Evolutionary conservation across 2,113 vertebrate genomes (phyloP), one percentile per base, ranked within the genome.

Genomic region (Phaetusa simplex): DNA sequence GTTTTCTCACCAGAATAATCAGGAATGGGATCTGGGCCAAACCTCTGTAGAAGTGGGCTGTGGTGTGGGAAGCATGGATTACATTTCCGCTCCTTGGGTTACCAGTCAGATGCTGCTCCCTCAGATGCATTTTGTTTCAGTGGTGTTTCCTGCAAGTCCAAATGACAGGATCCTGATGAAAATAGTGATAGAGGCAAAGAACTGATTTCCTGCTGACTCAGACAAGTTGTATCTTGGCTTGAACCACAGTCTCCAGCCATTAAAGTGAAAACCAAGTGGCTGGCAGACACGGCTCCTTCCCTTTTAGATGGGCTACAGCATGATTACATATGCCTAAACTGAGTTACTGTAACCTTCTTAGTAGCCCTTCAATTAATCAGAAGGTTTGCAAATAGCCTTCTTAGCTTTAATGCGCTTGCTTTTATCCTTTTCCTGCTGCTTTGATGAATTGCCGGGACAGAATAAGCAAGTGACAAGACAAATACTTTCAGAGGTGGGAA

Each of bases 61-160:
- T 2, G 8, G 2, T 42, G 11, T 67, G n/a, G 30, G 47, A 21
- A 4, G 17, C 61, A 61, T 0, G 0, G 29, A 20, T 30, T 43
- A 56, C 32, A 3, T 0, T 18, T 14, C 27, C 53, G 45, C 9
- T 49, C 26, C 50, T 40, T 18, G 50, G 15, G 12, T 49, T 49
- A 34, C 16, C 65, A 62, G 47, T 29, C 12, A 76, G 17, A 38
- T 2, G 1, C 52, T 62, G 30, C 32, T 88, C 61, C 38, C 24
- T 90, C 11, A 29, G 27, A 24, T 66, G 53, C 32, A 16, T 47
- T 71, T 59, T 38, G 20, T 40, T 67, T 73, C 40, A 18, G 13
- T 42, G 15, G 3, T 49, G 32, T 58, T 42, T 56, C 8, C 80
- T 88, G 43, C 15, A 83, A 26, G 16, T 42, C n/a, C 23, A 52